phyloP scores from a whole-genome alignment of 2,888 invertebrate genomes.

The Uloborus plumipes region DNA sequence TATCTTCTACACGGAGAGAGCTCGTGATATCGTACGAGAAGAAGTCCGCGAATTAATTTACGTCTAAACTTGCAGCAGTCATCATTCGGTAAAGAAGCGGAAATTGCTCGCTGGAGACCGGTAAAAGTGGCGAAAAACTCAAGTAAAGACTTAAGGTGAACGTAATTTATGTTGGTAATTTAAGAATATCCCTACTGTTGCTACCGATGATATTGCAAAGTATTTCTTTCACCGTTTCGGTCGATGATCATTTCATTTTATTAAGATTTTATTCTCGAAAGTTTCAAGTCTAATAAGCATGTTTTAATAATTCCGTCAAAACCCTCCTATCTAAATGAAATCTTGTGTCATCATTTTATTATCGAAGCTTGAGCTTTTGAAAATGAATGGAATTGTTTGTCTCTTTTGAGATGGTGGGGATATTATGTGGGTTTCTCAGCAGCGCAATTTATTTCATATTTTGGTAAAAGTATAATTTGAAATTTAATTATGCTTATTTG shows the following conservation, averaged over 20 bases:
- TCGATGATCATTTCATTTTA: too few species aligned
- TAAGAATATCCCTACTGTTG: constrained; percentile 30
- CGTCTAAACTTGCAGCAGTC: constrained; percentile 10
- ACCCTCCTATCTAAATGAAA: constrained; percentile 10
- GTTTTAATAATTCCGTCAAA: background rate
- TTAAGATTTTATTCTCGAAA: constrained; percentile 14
- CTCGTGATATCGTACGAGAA: constrained; percentile 35
- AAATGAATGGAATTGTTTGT: background rate
- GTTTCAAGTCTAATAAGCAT: constrained; percentile 8
- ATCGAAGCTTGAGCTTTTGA: background rate
- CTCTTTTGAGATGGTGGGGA: background rate
- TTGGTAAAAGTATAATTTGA: background rate
- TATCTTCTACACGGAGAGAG: constrained; percentile 18
- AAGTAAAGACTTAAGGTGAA: constrained; percentile 37
- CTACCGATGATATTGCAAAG: constrained; percentile 27
- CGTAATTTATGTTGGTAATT: constrained; percentile 50
- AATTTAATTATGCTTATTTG: too few species aligned
- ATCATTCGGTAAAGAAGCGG: constrained; percentile 44
- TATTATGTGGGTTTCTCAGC: too few species aligned
- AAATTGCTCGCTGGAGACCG: constrained; percentile 45
- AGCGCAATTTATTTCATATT: background rate
- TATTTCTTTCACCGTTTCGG: background rate
- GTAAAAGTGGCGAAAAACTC: constrained; percentile 43
- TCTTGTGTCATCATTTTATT: constrained; percentile 12
- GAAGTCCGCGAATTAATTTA: constrained; percentile 48